Evolutionary conservation across 2,113 vertebrate species (phyloP).

Genomic region (pig (Sus scrofa)): T2T-Sscrofa CM000812.6:185717501-185718000

Average conservation of each 20-base stretch:
- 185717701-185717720: neutral
- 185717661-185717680: neutral
- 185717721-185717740: neutral
- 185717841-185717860: neutral
- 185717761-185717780: neutral
- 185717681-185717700: neutral
- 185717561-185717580: neutral
- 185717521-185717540: neutral
- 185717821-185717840: neutral
- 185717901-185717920: neutral
- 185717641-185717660: neutral
- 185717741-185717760: neutral
- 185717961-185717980: neutral
- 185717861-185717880: neutral
- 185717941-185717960: neutral
- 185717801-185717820: neutral
- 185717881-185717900: neutral
- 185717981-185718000: neutral
- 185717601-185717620: neutral
- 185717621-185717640: neutral
- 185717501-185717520: neutral
- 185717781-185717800: neutral
- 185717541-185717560: neutral
- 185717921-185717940: neutral
- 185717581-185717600: neutral